Conservation (phyloP, 1,140 invertebrate genomes). For the Helicoverpa armigera region DNA sequence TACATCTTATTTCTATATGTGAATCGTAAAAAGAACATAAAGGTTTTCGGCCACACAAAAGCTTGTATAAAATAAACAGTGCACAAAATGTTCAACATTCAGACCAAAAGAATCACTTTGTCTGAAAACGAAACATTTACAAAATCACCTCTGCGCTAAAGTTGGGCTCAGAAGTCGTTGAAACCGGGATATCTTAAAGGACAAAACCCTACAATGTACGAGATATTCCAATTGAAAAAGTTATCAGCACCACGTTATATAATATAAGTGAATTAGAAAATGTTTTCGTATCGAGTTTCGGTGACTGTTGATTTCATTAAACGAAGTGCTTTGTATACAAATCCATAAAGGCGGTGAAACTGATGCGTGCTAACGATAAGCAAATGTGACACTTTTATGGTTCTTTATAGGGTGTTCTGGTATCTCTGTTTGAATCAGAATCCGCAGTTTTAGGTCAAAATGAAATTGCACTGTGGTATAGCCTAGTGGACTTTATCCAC, state of each 20-base stretch:
- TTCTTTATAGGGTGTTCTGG: constrained; percentile 15
- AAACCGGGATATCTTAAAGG: constrained; percentile 3
- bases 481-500: neutral
- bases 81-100: neutral
- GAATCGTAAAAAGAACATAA: neutral
- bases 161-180: constrained; percentile 26
- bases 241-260: neutral
- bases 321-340: constrained; percentile 32
- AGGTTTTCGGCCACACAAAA: neutral
- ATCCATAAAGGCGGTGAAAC: constrained; percentile 28
- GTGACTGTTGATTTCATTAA: constrained; percentile 32
- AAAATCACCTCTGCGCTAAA: constrained; percentile 25
- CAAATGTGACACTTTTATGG: constrained; percentile 38
- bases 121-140: constrained; percentile 17
- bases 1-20: no score
- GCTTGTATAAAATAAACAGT: neutral
- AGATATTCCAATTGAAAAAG: constrained; percentile 28
- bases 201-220: constrained; percentile 26
- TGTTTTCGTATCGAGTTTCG: constrained; percentile 13
- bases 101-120: constrained; percentile 26
- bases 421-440: constrained; percentile 10
- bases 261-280: constrained; percentile 25
- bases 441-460: neutral
- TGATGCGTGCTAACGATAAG: constrained; percentile 32
- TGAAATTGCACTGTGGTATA: neutral